A percentile compares a stretch with the other conserved stretches of the same genome.
phyloP scores from a whole-genome alignment of 2,888 invertebrate genomes.

The Chloroclystis v-ata region DNA sequence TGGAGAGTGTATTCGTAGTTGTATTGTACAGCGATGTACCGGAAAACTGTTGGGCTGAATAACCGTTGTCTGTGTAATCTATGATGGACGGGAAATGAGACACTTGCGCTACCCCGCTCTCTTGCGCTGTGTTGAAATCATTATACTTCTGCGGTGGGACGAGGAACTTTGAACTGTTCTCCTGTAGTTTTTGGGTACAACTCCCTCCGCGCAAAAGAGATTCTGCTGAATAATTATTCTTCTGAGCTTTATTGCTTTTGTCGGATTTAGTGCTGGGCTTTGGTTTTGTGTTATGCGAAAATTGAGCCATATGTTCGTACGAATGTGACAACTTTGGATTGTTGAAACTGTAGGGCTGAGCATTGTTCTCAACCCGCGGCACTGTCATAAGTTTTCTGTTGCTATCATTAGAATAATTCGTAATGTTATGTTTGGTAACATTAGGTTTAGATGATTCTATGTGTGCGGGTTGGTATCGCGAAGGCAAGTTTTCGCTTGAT shows the following conservation, averaged over 20 bases:
- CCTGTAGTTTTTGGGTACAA: slow-evolving; percentile 59
- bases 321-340: slow-evolving; percentile 53
- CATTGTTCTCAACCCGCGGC: slow-evolving; percentile 51
- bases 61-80: slow-evolving; percentile 66
- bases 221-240: slow-evolving; percentile 71
- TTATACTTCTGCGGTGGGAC: slow-evolving; percentile 59
- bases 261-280: slow-evolving; percentile 56
- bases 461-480: slow-evolving; percentile 53
- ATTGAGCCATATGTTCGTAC: slow-evolving; percentile 56
- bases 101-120: slow-evolving; percentile 66
- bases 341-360: slow-evolving; percentile 61
- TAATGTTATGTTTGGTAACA: slow-evolving; percentile 50
- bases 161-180: slow-evolving; percentile 54
- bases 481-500: slow-evolving; percentile 55
- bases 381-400: slow-evolving; percentile 50
- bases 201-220: slow-evolving; percentile 62
- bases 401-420: slow-evolving; percentile 48
- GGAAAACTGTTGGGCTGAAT: slow-evolving; percentile 63
- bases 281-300: slow-evolving; percentile 46
- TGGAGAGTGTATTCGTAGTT: slow-evolving; percentile 68
- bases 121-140: slow-evolving; percentile 57
- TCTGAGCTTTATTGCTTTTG: slow-evolving; percentile 57
- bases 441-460: slow-evolving; percentile 48
- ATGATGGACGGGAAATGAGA: slow-evolving; percentile 70
- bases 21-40: slow-evolving; percentile 67